Conservation (phyloP, 1,140 invertebrate species). For the Bombus confusus region DNA sequence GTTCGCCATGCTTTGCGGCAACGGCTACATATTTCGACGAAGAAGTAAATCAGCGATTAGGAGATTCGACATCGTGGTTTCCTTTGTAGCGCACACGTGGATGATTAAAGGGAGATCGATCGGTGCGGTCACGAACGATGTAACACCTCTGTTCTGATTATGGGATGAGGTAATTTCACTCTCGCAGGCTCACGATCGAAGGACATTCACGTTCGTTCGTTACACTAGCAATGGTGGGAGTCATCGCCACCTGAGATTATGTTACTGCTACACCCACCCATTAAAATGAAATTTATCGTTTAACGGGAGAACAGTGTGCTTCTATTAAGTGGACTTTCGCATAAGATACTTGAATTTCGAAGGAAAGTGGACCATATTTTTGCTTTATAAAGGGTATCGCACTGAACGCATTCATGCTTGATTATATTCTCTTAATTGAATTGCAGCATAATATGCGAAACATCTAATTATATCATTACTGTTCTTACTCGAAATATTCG, state of each 20-base stretch:
- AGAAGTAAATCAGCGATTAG: conserved; percentile 11
- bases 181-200: background rate
- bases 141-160: background rate
- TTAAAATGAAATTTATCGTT: conserved; percentile 5
- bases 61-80: background rate
- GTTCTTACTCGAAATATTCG: background rate
- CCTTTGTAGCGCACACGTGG: too few relatives aligned
- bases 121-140: background rate
- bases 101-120: conserved; percentile 4
- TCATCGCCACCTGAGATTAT: background rate
- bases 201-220: background rate
- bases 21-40: conserved; percentile 8
- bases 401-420: background rate
- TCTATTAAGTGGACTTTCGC: background rate
- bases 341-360: background rate
- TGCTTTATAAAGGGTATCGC: background rate
- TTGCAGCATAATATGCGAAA: too few relatives aligned
- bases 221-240: too few relatives aligned
- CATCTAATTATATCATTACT: too few relatives aligned
- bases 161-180: background rate
- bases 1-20: background rate
- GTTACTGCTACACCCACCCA: background rate
- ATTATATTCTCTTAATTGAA: conserved; percentile 2
- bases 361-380: background rate
- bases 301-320: background rate